Conservation (phyloP, 2,888 invertebrate species). For the Celastrina argiolus region DNA sequence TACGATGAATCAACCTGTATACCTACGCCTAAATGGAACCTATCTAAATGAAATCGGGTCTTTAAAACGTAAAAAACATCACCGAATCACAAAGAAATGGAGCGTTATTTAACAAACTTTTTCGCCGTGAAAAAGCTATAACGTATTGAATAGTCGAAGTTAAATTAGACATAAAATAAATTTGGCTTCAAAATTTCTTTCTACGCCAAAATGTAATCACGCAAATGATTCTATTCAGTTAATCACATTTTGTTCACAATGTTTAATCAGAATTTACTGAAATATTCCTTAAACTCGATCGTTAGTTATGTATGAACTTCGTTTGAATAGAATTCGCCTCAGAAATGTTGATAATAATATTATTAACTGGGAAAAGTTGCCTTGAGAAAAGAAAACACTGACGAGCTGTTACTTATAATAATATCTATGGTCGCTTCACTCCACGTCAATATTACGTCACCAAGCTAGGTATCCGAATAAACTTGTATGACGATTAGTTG, state of each 20-base stretch:
- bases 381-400: too few relatives aligned
- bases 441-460: too few relatives aligned
- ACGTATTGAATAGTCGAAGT: not conserved
- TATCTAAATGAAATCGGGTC: too few relatives aligned
- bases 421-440: too few relatives aligned
- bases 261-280: not conserved
- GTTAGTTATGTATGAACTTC: not conserved
- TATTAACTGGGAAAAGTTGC: not conserved
- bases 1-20: too few relatives aligned
- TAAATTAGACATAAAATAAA: not conserved
- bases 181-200: not conserved
- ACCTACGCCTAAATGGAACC: too few relatives aligned
- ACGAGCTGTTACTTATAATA: too few relatives aligned
- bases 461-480: too few relatives aligned
- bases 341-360: not conserved
- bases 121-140: not conserved
- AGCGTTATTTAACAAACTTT: not conserved
- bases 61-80: not conserved
- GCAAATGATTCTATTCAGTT: not conserved
- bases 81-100: not conserved
- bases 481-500: too few relatives aligned
- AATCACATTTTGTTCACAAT: conserved; percentile 7
- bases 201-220: not conserved
- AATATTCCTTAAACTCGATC: not conserved
- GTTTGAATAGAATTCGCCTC: not conserved